These are phyloP conservation scores for Cuculus canorus DNA, from an alignment of 2,797 vertebrate genomes.

Conservation along the genomic window DNA sequence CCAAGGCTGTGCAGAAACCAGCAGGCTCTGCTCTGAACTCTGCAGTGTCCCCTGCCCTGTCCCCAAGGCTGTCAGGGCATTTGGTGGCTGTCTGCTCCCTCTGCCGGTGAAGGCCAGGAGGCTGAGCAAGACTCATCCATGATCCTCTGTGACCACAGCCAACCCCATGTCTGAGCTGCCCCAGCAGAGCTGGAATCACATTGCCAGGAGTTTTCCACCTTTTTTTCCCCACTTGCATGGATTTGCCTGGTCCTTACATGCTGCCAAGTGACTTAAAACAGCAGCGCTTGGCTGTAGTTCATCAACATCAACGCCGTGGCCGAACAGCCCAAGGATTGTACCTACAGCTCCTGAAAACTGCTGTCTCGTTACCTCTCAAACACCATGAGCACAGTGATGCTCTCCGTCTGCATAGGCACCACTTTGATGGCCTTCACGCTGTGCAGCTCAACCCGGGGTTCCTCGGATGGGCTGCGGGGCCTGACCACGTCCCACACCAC, in stretches of 20 bases:
- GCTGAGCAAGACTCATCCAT: not conserved
- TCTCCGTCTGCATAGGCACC: slow-evolving; percentile 81
- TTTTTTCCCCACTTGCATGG: too few species aligned
- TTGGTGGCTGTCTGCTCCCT: slow-evolving; percentile 54
- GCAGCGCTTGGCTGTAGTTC: rapidly evolving
- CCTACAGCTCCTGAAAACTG: rapidly evolving
- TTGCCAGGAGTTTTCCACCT: not conserved
- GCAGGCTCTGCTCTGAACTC: not conserved
- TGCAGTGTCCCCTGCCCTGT: not conserved
- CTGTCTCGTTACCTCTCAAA: slow-evolving; percentile 77
- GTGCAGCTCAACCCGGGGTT: not conserved
- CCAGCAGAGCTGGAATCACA: not conserved
- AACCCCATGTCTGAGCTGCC: not conserved
- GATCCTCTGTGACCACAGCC: rapidly evolving
- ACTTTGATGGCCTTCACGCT: slow-evolving; percentile 74
- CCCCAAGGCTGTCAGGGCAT: not conserved
- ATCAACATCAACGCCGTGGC: not conserved
- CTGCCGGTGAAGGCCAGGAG: slow-evolving; percentile 21
- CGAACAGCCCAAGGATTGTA: not conserved
- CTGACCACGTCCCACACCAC: slow-evolving; percentile 81
- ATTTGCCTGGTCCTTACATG: rapidly evolving
- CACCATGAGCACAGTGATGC: slow-evolving; percentile 82
- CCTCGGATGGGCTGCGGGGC: not conserved
- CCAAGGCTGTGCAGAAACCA: not conserved
- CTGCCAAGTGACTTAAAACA: not conserved